phyloP scores from a whole-genome alignment of 2,797 vertebrate species.

The Chaetodon trifasciatus region DNA sequence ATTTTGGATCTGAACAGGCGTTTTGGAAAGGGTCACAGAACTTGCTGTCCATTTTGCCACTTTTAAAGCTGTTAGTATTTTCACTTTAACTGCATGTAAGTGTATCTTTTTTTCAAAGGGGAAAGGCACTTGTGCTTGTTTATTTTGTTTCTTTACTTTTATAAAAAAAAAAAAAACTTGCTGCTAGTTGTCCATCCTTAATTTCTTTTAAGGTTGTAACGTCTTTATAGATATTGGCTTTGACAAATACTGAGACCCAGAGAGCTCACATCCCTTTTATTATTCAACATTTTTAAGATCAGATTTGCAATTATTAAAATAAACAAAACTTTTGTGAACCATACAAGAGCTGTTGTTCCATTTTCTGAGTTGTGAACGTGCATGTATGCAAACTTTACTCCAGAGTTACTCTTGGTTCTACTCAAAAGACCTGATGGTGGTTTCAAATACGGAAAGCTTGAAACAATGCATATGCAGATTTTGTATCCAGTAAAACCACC shows the following conservation, averaged over 20 bases:
- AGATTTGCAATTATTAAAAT: slow-evolving; percentile 81
- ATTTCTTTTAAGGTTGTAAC: slow-evolving; percentile 65
- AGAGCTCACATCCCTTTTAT: slow-evolving; percentile 75
- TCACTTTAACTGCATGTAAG: slow-evolving; percentile 66
- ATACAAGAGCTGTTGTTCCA: slow-evolving; percentile 9
- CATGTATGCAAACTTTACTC: background rate
- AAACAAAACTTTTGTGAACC: slow-evolving; percentile 78
- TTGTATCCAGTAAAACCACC: background rate
- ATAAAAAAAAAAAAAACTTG: slow-evolving; percentile 53
- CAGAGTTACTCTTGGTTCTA: too few species aligned
- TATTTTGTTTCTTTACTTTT: slow-evolving; percentile 64
- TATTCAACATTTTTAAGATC: slow-evolving; percentile 80
- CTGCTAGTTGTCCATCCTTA: slow-evolving; percentile 74
- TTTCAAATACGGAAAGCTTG: background rate
- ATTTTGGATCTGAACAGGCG: slow-evolving; percentile 25
- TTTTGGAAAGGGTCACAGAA: slow-evolving; percentile 18
- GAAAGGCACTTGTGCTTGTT: slow-evolving; percentile 46
- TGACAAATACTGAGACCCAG: slow-evolving; percentile 54
- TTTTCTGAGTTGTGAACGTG: slow-evolving; percentile 7
- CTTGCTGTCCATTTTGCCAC: slow-evolving; percentile 49
- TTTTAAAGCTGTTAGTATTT: slow-evolving; percentile 58
- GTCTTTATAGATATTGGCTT: slow-evolving; percentile 67
- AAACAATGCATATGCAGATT: background rate
- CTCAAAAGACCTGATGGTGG: background rate
- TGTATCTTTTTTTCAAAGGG: slow-evolving; percentile 43